phyloP scores from a whole-genome alignment of 1,140 invertebrate genomes.

The Triops longicaudatus region DNA sequence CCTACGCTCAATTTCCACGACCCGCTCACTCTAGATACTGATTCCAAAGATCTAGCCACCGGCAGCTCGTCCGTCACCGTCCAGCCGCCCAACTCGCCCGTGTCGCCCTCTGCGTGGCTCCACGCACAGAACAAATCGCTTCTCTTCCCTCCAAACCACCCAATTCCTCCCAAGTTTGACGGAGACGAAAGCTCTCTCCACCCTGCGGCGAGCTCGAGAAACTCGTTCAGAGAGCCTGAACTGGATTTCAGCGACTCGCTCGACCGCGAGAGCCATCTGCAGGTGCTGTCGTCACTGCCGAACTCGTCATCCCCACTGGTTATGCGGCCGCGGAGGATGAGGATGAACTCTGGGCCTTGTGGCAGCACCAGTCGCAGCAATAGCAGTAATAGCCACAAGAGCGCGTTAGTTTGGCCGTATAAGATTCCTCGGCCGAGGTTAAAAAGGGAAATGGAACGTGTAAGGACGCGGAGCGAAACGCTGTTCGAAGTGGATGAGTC shows the following conservation, averaged over 20 bases:
- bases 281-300: background rate
- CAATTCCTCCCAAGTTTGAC: background rate
- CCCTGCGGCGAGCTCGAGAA: background rate
- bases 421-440: constrained; percentile 23
- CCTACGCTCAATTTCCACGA: constrained; percentile 11
- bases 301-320: background rate
- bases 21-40: background rate
- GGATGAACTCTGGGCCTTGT: constrained; percentile 25
- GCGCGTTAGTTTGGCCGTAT: constrained; percentile 22
- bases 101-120: constrained; percentile 19
- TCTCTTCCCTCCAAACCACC: background rate
- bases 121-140: constrained; percentile 12
- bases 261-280: constrained; percentile 22
- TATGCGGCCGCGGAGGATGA: constrained; percentile 16
- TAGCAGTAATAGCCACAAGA: background rate
- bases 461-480: constrained; percentile 22
- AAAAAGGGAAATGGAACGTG: background rate
- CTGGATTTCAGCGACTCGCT: constrained; percentile 18
- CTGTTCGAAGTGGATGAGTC: constrained; percentile 20
- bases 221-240: background rate
- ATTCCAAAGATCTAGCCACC: background rate
- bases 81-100: constrained; percentile 28
- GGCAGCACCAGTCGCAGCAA: background rate
- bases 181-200: background rate
- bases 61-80: background rate